These are phyloP conservation scores for Loxodonta africana DNA, from an alignment of 2,113 vertebrate genomes.

Conservation along the genomic window DNA sequence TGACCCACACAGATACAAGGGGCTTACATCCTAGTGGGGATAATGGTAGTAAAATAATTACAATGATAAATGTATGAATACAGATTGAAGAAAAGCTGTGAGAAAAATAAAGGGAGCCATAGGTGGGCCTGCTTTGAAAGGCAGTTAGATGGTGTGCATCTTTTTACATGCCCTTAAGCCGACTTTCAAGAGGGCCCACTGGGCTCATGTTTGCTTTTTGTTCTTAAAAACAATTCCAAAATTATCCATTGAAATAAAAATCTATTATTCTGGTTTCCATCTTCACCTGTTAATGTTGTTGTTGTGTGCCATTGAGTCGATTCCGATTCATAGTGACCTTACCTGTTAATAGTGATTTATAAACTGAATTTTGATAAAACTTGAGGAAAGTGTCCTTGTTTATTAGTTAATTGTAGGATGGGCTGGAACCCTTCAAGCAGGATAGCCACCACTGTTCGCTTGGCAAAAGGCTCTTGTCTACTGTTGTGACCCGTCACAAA, in stretches of 20 bases:
- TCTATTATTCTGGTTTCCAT: neutral
- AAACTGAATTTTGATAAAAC: neutral
- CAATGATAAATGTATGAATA: neutral
- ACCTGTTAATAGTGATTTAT: neutral
- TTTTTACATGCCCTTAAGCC: neutral
- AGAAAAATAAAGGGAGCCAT: neutral
- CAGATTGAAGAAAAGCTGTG: neutral
- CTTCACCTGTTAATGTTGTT: neutral
- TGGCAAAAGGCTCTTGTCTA: neutral
- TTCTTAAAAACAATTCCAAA: slow-evolving; percentile 7
- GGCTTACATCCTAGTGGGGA: neutral
- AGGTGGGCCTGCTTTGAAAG: no score
- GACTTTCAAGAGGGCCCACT: neutral
- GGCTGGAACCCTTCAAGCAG: no score
- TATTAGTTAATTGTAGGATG: neutral
- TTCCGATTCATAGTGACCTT: no score
- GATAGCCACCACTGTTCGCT: fast-evolving
- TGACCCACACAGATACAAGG: neutral
- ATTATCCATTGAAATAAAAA: neutral
- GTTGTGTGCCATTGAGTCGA: no score
- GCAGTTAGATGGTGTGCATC: fast-evolving
- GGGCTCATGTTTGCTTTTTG: neutral
- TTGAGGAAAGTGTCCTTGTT: neutral
- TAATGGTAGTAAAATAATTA: neutral
- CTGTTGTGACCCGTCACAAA: neutral